phyloP scores from a whole-genome alignment of 2,888 invertebrate species.

The Cryptocephalus primarius region DNA sequence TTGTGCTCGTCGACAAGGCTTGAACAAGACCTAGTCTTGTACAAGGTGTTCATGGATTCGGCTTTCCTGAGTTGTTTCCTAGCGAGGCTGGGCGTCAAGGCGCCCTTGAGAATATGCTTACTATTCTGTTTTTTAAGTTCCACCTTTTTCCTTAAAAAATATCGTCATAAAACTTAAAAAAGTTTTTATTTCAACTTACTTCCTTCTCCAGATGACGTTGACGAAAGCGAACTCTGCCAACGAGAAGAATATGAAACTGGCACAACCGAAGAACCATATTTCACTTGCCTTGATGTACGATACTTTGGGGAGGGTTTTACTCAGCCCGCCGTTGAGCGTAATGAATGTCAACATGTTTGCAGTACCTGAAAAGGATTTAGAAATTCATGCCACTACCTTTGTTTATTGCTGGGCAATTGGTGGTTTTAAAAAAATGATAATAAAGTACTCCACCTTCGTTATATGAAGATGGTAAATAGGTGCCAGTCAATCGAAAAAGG shows the following conservation, averaged over 20 bases:
- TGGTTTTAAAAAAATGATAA: no score
- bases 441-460: no score
- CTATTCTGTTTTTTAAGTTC: constrained; percentile 39
- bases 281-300: constrained; percentile 85
- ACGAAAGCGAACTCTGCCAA: constrained; percentile 83
- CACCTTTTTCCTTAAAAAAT: constrained; percentile 23
- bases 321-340: constrained; percentile 74
- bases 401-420: no score
- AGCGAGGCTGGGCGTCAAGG: constrained; percentile 65
- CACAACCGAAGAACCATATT: constrained; percentile 81
- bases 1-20: constrained; percentile 51
- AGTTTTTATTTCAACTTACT: constrained; percentile 37
- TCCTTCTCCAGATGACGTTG: constrained; percentile 78
- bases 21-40: constrained; percentile 62
- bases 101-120: constrained; percentile 74
- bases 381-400: no score
- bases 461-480: no score
- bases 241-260: constrained; percentile 74
- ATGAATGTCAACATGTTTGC: constrained; percentile 82
- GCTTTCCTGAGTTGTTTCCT: constrained; percentile 59
- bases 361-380: constrained; percentile 45
- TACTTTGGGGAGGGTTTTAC: constrained; percentile 76
- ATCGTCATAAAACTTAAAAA: neutral
- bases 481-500: no score
- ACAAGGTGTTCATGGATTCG: constrained; percentile 47